Base-by-base conservation (phyloP, 2,113 vertebrate genomes). In the Passer domesticus region DNA sequence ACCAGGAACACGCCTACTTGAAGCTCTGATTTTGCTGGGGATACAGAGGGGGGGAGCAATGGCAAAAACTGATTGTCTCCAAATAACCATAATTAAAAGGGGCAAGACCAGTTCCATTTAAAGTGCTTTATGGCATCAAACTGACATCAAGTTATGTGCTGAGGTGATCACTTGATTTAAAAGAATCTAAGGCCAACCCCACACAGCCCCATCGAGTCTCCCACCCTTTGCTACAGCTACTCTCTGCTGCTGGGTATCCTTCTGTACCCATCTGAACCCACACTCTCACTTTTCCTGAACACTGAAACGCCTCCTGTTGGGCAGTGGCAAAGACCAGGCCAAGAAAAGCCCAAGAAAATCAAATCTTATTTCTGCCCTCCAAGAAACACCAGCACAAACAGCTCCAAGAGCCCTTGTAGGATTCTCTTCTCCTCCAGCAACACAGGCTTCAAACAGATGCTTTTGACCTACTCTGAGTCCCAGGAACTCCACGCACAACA, bases 51-150 rank as follows among this genome's bases (percentile, higher is more conserved):
- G 23, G 68, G n/a, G 53, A 83, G 58, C 44, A 68, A 83, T 59
- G 44, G 47, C 62, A 90, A 14, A 14, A 81, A 58, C 20, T 90
- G 97, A 97, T 95, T 96, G 97, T 97, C 96, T 94, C 44, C 43
- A 93, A 2, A 0, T 46, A 96, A 93, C 35, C 68, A 30, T 70
- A 93, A 80, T 56, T 49, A 58, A 77, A 92, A 95, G 91, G 69
- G 83, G 43, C 35, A 74, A 91, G 53, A 88, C 52, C 67, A 89
- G 35, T 41, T 96, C 80, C 15, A 62, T 85, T 93, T 96, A 97
- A 98, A 97, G 97, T 97, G 96, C 97, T 95, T 97, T 87, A 69
- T 13, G 81, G 73, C 66, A 78, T 92, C 87, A 83, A 41, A 78
- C 44, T 44, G 90, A 94, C 27, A 83, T 77, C 70, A 85, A 84